Percentiles rank a stretch among this genome's conserved stretches.
phyloP scores from a whole-genome alignment of 2,888 invertebrate genomes.

The Dugesia japonica region DNA sequence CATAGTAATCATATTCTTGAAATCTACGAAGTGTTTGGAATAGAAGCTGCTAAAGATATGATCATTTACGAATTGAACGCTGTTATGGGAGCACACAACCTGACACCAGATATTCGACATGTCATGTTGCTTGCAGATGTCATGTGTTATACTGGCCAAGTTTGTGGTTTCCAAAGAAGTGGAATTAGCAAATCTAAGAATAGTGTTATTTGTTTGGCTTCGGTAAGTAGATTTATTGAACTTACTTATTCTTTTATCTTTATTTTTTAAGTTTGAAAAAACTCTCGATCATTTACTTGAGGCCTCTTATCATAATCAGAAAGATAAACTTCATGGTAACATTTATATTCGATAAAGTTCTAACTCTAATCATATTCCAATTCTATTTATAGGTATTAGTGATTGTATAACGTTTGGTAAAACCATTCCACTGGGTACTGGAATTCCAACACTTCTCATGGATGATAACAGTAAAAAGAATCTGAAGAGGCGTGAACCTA shows the following conservation, averaged over 20 bases:
- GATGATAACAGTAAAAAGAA: background rate
- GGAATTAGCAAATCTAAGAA: conserved; percentile 97
- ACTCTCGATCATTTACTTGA: conserved; percentile 96
- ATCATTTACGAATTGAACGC: conserved; percentile 54
- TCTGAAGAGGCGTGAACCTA: background rate
- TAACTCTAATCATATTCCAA: too few species aligned
- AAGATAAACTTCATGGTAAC: conserved; percentile 67
- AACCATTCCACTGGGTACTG: background rate
- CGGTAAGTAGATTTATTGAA: too few species aligned
- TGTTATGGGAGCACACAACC: conserved; percentile 93
- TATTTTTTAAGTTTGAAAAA: conserved; percentile 71
- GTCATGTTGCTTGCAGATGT: conserved; percentile 88
- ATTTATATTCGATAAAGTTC: background rate
- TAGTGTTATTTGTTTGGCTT: conserved; percentile 88
- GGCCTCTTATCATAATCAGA: conserved; percentile 92
- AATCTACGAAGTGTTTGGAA: conserved; percentile 67
- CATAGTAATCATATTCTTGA: conserved; percentile 84
- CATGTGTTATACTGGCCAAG: conserved; percentile 89
- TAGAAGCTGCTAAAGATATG: conserved; percentile 70
- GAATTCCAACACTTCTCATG: background rate
- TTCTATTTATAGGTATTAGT: background rate
- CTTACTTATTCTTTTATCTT: too few species aligned
- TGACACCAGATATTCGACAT: conserved; percentile 88
- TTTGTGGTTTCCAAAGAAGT: conserved; percentile 85
- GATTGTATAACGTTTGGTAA: background rate